Evolutionary conservation across 1,140 invertebrate genomes (phyloP).

Genomic region (Phocides pigmalion): DNA sequence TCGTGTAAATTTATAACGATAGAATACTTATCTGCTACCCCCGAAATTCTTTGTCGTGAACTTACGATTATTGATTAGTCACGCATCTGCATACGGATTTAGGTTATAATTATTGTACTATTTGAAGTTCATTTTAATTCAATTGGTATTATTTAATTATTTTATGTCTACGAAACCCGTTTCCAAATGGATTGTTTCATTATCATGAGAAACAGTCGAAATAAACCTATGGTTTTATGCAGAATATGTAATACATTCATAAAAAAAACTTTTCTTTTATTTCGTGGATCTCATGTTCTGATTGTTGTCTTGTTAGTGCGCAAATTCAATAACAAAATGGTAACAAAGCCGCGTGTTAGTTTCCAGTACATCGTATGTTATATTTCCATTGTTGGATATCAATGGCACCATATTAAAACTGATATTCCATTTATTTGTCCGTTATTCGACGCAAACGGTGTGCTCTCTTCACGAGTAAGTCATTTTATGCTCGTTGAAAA

Average conservation of each 20-base stretch:
- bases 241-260: not conserved
- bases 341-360: not conserved
- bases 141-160: too few relatives aligned
- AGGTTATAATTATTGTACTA: too few relatives aligned
- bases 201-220: too few relatives aligned
- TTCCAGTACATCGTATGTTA: not conserved
- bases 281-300: not conserved
- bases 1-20: too few relatives aligned
- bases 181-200: too few relatives aligned
- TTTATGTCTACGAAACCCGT: too few relatives aligned
- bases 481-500: conserved; percentile 11
- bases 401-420: not conserved
- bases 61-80: too few relatives aligned
- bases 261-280: not conserved
- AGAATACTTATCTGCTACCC: too few relatives aligned
- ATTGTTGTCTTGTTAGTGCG: conserved; percentile 1
- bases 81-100: too few relatives aligned
- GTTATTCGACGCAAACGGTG: not conserved
- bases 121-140: too few relatives aligned
- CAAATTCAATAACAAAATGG: not conserved
- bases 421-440: not conserved
- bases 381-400: not conserved
- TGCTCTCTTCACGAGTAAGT: conserved; percentile 9
- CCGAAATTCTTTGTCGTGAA: too few relatives aligned
- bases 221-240: not conserved